Conservation (phyloP, 2,113 vertebrate genomes). For the Centropristis striata region DNA sequence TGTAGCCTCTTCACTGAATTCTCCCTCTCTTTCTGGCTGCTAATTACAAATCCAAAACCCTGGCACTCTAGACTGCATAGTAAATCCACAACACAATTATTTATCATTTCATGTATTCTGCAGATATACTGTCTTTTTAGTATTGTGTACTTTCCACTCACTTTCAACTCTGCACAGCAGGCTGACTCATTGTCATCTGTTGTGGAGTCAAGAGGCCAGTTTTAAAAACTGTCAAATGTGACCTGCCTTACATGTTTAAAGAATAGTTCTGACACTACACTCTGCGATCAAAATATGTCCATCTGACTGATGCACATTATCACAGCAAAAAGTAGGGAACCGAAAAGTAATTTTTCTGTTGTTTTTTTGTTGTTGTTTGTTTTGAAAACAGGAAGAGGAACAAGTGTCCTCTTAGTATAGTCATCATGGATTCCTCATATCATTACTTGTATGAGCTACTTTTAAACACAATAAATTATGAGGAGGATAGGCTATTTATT, state of each 20-base stretch:
- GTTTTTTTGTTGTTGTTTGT: too few species aligned
- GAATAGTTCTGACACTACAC: too few species aligned
- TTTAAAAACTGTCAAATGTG: neutral
- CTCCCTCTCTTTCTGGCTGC: neutral
- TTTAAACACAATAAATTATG: neutral
- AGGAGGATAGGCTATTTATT: neutral
- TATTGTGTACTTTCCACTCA: neutral
- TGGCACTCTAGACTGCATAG: neutral
- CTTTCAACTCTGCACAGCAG: neutral
- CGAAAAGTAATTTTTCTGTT: neutral
- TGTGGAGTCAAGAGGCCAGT: neutral
- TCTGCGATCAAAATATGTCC: too few species aligned
- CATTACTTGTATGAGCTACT: neutral
- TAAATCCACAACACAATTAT: neutral
- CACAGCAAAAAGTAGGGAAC: neutral
- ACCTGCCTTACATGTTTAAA: neutral
- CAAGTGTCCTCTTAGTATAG: neutral
- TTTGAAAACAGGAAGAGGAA: conserved; percentile 5
- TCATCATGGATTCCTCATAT: conserved; percentile 3
- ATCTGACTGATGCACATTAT: too few species aligned
- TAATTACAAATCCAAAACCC: conserved; percentile 8
- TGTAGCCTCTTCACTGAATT: neutral
- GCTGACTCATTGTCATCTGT: neutral
- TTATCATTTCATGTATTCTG: conserved; percentile 9
- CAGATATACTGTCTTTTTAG: neutral